A percentile compares a stretch with the other conserved stretches of the same genome.
Conservation (phyloP, 2,888 invertebrate species). For the Cheilosia urbana region DNA sequence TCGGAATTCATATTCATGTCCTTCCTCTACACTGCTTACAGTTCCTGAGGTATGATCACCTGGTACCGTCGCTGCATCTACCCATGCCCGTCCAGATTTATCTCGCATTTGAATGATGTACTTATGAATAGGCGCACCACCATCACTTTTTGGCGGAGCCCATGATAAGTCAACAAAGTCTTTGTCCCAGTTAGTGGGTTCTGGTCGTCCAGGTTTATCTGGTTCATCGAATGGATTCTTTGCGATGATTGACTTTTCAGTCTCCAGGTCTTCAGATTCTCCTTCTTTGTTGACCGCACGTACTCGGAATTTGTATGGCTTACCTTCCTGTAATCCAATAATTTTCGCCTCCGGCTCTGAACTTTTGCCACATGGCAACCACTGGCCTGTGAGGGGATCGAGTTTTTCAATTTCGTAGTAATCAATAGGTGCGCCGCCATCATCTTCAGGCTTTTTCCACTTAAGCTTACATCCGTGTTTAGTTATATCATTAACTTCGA, state of each 20-base stretch:
- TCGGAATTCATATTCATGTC: constrained; percentile 96
- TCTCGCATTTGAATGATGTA: constrained; percentile 97
- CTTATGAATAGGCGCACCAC: constrained; percentile 98
- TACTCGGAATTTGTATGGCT: constrained; percentile 99
- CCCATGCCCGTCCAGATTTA: constrained; percentile 93
- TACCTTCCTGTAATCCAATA: constrained; percentile 94
- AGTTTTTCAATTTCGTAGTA: constrained; percentile 98
- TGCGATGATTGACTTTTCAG: constrained; percentile 96
- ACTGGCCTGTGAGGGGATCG: constrained; percentile 95
- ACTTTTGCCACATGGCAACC: constrained; percentile 95
- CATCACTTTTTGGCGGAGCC: constrained; percentile 95
- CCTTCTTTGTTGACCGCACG: constrained; percentile 99
- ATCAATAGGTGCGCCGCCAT: constrained; percentile 96
- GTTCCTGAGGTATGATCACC: constrained; percentile 91
- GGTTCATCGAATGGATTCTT: constrained; percentile 99
- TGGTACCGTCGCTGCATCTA: constrained; percentile 91
- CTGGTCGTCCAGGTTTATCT: constrained; percentile 95
- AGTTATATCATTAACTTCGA: constrained; percentile 94
- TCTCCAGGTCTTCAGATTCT: constrained; percentile 97
- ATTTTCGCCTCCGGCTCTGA: constrained; percentile 93
- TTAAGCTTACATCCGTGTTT: constrained; percentile 96
- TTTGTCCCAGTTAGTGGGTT: constrained; percentile 96
- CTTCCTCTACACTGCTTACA: constrained; percentile 93
- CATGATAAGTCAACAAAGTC: constrained; percentile 98
- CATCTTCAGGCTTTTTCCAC: constrained; percentile 97